Percentiles rank a stretch among this genome's conserved stretches.
Conservation (phyloP, 2,113 vertebrate genomes). For the Hystrix brachyura region DNA sequence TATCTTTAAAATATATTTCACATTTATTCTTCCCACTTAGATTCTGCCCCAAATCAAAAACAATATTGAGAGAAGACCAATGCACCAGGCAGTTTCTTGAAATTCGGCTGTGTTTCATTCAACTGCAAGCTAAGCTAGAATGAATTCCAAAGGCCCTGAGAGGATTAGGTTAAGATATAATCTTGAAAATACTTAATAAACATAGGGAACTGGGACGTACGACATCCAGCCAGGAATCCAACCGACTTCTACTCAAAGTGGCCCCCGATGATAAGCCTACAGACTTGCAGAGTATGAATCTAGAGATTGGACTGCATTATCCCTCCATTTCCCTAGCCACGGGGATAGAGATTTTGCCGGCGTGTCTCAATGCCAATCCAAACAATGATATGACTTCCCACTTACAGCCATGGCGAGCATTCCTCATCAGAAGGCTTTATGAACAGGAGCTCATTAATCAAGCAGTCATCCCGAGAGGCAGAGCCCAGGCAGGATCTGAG, state of each 20-base stretch:
- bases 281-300: slow-evolving; percentile 47
- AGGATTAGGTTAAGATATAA: slow-evolving; percentile 79
- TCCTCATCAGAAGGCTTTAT: slow-evolving; percentile 72
- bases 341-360: slow-evolving; percentile 61
- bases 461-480: slow-evolving; percentile 68
- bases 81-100: not conserved
- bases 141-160: slow-evolving; percentile 68
- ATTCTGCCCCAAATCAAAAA: slow-evolving; percentile 43
- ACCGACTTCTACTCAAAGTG: slow-evolving; percentile 63
- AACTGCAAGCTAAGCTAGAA: slow-evolving; percentile 70
- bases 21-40: slow-evolving; percentile 23
- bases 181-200: slow-evolving; percentile 82
- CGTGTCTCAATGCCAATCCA: slow-evolving; percentile 69
- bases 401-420: slow-evolving; percentile 53
- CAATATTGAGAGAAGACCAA: slow-evolving; percentile 27
- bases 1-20: slow-evolving; percentile 20
- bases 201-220: slow-evolving; percentile 66
- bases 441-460: slow-evolving; percentile 79
- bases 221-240: slow-evolving; percentile 69
- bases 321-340: slow-evolving; percentile 73
- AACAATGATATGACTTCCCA: slow-evolving; percentile 77
- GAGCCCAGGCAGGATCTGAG: slow-evolving; percentile 25
- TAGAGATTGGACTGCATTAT: slow-evolving; percentile 73
- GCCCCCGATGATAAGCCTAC: slow-evolving; percentile 53
- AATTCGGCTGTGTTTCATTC: slow-evolving; percentile 59